Conservation (phyloP, 2,888 invertebrate species). For the Pharmacophagus antenor region DNA sequence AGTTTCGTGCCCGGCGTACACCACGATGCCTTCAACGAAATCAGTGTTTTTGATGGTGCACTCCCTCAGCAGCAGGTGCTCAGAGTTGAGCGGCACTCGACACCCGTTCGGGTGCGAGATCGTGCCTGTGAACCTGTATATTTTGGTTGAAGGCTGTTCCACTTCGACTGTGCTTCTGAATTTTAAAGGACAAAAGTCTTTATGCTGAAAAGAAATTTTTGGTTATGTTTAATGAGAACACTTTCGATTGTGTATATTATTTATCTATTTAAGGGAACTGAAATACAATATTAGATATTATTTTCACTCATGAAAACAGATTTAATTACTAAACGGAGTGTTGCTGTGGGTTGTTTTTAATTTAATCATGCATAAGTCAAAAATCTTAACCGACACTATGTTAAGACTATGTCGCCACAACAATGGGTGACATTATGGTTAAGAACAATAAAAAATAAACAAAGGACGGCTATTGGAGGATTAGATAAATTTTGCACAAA, state of each 20-base stretch:
- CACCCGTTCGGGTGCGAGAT: conserved; percentile 90
- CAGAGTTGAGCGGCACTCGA: conserved; percentile 90
- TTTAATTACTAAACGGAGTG: no score
- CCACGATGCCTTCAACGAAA: conserved; percentile 96
- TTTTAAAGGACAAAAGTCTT: conserved; percentile 88
- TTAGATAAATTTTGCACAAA: no score
- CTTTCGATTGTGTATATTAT: background rate
- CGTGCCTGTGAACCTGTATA: conserved; percentile 95
- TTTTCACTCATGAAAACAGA: no score
- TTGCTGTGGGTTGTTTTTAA: no score
- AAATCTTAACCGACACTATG: no score
- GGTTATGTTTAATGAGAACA: background rate
- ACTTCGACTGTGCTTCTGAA: conserved; percentile 93
- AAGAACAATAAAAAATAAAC: no score
- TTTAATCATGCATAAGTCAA: no score
- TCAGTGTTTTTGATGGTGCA: conserved; percentile 98
- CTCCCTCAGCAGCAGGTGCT: conserved; percentile 95
- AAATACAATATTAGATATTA: no score
- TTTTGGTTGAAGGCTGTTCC: conserved; percentile 96
- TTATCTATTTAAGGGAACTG: no score
- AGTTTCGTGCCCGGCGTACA: conserved; percentile 98
- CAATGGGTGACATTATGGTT: no score
- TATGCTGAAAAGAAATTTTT: conserved; percentile 76
- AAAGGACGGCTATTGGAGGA: no score
- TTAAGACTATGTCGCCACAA: no score